Evolutionary conservation across 2,797 vertebrate genomes (phyloP).

Genomic region (Artibeus lituratus): DNA sequence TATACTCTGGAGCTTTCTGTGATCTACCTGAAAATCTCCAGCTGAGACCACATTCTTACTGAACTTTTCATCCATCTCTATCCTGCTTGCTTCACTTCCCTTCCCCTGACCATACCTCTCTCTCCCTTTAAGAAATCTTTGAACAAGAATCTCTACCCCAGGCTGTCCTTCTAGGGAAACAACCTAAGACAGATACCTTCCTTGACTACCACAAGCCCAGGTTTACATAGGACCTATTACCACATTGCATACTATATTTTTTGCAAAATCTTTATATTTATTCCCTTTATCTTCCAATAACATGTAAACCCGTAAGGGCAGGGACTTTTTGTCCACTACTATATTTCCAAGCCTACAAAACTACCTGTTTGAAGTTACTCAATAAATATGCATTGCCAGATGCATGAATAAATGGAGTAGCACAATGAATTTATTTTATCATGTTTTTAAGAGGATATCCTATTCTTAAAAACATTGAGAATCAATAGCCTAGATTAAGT

Average conservation of each 20-base stretch:
- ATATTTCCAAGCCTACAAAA: not conserved
- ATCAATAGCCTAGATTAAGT: not conserved
- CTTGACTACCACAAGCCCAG: not conserved
- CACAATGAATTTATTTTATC: not conserved
- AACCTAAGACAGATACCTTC: not conserved
- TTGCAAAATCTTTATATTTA: not conserved
- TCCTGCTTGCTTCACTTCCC: not conserved
- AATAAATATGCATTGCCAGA: not conserved
- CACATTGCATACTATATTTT: not conserved
- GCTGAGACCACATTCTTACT: not conserved
- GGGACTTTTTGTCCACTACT: not conserved
- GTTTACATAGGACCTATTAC: not conserved
- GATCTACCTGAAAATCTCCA: not conserved
- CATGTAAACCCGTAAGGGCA: not conserved
- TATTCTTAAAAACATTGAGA: not conserved
- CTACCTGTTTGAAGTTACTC: not conserved
- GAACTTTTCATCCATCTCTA: not conserved
- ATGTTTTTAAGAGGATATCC: not conserved
- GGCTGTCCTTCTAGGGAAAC: not conserved
- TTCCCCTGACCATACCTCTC: not conserved
- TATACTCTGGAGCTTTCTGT: not conserved
- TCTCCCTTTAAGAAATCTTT: not conserved
- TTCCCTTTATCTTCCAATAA: not conserved
- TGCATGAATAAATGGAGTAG: not conserved
- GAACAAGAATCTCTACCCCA: not conserved